Percentiles rank a stretch among this genome's conserved stretches.
Evolutionary conservation across 2,888 invertebrate genomes (phyloP).

Genomic region (Pandemis heparana): DNA sequence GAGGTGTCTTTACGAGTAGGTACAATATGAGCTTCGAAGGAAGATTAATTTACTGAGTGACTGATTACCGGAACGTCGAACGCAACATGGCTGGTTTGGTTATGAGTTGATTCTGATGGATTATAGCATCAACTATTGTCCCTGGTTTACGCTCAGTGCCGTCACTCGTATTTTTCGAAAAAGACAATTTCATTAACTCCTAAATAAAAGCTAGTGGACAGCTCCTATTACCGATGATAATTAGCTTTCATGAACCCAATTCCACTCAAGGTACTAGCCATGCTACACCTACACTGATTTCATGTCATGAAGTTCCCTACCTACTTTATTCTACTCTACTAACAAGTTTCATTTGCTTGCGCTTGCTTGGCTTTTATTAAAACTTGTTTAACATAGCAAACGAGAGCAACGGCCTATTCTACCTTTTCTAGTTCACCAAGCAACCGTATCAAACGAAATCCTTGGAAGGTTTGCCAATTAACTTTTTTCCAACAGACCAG

Average conservation of each 20-base stretch:
- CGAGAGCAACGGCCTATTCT: background rate
- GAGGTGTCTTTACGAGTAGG: background rate
- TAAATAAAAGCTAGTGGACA: no score
- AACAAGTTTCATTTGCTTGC: background rate
- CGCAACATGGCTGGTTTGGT: background rate
- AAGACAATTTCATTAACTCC: no score
- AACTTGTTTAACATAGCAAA: background rate
- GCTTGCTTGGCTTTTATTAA: background rate
- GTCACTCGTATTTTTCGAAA: no score
- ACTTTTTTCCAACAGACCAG: slow-evolving; percentile 8
- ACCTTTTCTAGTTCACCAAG: slow-evolving; percentile 12
- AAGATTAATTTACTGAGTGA: no score
- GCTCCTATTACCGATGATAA: no score
- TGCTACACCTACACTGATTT: no score
- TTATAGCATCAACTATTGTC: no score
- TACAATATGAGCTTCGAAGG: no score
- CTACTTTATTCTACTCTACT: background rate
- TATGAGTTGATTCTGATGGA: no score
- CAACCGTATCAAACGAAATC: slow-evolving; percentile 4
- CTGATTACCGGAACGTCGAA: background rate
- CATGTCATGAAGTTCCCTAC: background rate
- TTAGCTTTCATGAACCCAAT: no score
- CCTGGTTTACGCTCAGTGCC: no score
- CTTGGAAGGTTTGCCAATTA: slow-evolving; percentile 5
- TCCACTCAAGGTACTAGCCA: no score